Evolutionary conservation across 2,888 invertebrate genomes (phyloP).

Genomic region (Achlya flavicornis): DNA sequence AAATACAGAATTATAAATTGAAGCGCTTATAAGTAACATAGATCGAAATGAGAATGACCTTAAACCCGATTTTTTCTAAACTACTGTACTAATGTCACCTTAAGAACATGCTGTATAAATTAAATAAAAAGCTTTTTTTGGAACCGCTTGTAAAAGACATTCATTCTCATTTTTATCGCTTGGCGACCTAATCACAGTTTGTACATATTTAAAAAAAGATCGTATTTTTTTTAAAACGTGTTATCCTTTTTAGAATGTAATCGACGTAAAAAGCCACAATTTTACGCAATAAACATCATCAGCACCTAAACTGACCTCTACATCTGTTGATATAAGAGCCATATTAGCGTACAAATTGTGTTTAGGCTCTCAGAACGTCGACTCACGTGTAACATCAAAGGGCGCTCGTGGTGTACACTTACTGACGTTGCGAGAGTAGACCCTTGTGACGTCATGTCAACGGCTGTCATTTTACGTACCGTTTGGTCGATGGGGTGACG

Average conservation of each 20-base stretch:
- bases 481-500: neutral
- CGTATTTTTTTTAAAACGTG: neutral
- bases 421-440: neutral
- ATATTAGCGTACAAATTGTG: conserved; percentile 12
- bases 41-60: conserved; percentile 81
- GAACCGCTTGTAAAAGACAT: conserved; percentile 15
- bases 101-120: conserved; percentile 43
- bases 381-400: conserved; percentile 7
- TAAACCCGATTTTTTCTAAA: conserved; percentile 48
- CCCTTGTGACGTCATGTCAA: conserved; percentile 16
- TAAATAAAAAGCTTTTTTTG: conserved; percentile 29
- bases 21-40: conserved; percentile 51
- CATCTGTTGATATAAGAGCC: neutral
- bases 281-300: no score
- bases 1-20: conserved; percentile 46
- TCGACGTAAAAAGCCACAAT: neutral
- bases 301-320: no score
- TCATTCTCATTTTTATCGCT: conserved; percentile 81
- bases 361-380: conserved; percentile 4
- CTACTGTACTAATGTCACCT: conserved; percentile 37
- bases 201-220: conserved; percentile 17
- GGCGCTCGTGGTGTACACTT: neutral
- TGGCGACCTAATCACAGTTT: conserved; percentile 61
- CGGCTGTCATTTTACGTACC: conserved; percentile 13
- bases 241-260: neutral